phyloP scores from a whole-genome alignment of 64 coral and sea anemone genomes.

The Montipora foliosa region DNA sequence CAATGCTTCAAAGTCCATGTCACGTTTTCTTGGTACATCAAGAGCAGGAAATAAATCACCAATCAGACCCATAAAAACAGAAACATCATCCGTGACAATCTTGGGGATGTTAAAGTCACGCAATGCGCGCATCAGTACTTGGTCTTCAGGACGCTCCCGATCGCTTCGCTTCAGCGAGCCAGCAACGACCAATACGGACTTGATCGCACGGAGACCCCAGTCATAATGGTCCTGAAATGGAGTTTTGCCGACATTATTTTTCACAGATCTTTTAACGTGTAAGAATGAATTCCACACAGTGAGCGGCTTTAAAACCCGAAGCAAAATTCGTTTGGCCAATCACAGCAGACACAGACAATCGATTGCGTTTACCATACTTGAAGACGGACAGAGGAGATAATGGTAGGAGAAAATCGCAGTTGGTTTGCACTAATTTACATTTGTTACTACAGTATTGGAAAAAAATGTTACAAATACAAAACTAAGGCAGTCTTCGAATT shows the following conservation, averaged over 20 bases:
- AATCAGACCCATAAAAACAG: constrained; percentile 98
- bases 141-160: constrained; percentile 92
- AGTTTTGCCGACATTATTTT: not conserved
- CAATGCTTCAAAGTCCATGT: constrained; percentile 95
- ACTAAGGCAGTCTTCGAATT: too few species aligned
- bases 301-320: too few species aligned
- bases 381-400: too few species aligned
- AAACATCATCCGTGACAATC: constrained; percentile 99
- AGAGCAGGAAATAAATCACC: constrained; percentile 98
- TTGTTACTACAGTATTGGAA: too few species aligned
- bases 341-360: too few species aligned
- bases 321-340: too few species aligned
- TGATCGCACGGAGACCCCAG: constrained; percentile 99
- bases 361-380: too few species aligned
- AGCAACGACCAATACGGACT: constrained; percentile 97
- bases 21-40: constrained; percentile 98
- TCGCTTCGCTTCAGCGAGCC: constrained; percentile 97
- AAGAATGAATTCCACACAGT: too few species aligned
- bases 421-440: too few species aligned
- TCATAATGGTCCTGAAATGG: constrained; percentile 96
- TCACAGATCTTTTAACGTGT: too few species aligned
- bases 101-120: constrained; percentile 99
- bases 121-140: constrained; percentile 97
- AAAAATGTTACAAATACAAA: too few species aligned
- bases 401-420: too few species aligned